Conservation (phyloP, 2,113 vertebrate genomes). For the Columba janthina region DNA sequence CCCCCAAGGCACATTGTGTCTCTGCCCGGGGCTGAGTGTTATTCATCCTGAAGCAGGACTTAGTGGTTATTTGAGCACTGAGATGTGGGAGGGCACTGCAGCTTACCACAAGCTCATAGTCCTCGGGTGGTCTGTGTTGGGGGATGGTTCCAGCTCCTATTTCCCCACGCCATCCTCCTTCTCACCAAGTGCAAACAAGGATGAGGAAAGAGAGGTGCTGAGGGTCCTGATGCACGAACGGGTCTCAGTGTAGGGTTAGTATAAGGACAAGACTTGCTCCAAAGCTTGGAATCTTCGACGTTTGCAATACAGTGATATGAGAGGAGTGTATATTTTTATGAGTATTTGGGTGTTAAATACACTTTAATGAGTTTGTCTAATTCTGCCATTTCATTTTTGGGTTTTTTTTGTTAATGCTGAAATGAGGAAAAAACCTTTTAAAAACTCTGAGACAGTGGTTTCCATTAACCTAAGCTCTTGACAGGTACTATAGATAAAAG, state of each 20-base stretch:
- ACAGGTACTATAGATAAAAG: not conserved
- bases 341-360: not conserved
- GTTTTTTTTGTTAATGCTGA: not conserved
- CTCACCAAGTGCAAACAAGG: not conserved
- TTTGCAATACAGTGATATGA: not conserved
- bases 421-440: not conserved
- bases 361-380: not conserved
- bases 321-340: not conserved
- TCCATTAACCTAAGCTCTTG: not conserved
- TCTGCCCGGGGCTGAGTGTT: not conserved
- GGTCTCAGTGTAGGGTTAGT: not conserved
- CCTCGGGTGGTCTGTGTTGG: rapidly evolving
- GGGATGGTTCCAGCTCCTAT: not conserved
- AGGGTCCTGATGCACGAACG: not conserved
- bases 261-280: not conserved
- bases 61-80: not conserved
- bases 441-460: not conserved
- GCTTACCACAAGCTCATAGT: not conserved
- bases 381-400: not conserved
- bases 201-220: not conserved
- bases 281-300: not conserved
- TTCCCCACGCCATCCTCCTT: not conserved
- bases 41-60: not conserved
- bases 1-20: not conserved
- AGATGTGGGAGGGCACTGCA: not conserved